Evolutionary conservation across 35 echinoderm and acorn worm genomes (phyloP).

Genomic region (Holothuria glaberrima): DNA sequence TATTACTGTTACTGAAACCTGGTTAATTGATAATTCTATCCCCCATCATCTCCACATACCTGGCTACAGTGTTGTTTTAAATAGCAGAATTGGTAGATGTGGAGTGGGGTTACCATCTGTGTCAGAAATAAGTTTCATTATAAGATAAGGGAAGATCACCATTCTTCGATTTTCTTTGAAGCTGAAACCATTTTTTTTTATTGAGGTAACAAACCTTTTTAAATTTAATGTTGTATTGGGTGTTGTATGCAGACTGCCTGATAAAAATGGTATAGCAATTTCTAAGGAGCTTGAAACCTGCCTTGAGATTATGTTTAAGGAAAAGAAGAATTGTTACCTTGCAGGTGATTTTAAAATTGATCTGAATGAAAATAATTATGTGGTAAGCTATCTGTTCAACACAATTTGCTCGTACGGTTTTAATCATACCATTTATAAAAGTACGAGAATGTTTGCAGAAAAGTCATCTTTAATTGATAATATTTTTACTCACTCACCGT

Average conservation of each 20-base stretch:
- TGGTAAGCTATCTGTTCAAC: neutral
- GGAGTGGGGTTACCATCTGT: neutral
- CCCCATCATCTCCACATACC: too few relatives aligned
- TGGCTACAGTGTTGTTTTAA: too few relatives aligned
- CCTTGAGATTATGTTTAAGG: neutral
- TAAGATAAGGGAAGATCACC: neutral
- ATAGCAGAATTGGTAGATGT: too few relatives aligned
- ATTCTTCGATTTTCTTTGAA: too few relatives aligned
- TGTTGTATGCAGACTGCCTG: too few relatives aligned
- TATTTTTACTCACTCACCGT: neutral
- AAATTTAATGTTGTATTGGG: neutral
- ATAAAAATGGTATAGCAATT: neutral
- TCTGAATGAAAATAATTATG: neutral
- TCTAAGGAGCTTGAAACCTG: neutral
- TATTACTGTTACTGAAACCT: neutral
- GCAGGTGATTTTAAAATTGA: too few relatives aligned
- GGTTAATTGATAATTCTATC: too few relatives aligned
- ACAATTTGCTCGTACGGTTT: neutral
- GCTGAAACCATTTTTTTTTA: neutral
- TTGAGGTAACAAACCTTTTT: neutral
- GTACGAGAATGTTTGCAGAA: too few relatives aligned
- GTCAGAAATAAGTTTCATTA: neutral
- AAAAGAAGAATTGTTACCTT: neutral
- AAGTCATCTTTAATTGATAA: too few relatives aligned
- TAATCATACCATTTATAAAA: too few relatives aligned